phyloP scores from a whole-genome alignment of 2,888 invertebrate genomes.

The Ormia ochracea region DNA sequence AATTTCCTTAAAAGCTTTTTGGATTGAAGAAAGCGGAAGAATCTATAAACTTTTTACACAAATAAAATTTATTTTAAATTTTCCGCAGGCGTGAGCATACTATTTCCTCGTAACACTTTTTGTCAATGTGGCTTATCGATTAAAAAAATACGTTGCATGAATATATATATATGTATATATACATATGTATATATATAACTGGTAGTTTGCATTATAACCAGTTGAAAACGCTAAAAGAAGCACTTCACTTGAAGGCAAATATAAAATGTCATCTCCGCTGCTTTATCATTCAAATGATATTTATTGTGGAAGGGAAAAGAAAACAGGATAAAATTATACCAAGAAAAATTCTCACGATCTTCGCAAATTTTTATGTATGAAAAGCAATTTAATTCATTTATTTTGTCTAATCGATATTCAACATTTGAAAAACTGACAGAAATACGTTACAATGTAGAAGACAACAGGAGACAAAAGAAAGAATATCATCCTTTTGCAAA shows the following conservation, averaged over 20 bases:
- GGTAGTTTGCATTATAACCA: not conserved
- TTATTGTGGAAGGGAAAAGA: too few species aligned
- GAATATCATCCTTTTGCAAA: slow-evolving; percentile 46
- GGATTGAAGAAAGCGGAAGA: too few species aligned
- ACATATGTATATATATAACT: too few species aligned
- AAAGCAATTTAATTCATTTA: slow-evolving; percentile 4
- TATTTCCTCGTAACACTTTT: too few species aligned
- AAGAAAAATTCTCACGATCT: slow-evolving; percentile 51
- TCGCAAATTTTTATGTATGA: not conserved
- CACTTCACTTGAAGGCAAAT: not conserved
- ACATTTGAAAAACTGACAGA: slow-evolving; percentile 31
- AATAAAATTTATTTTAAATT: too few species aligned
- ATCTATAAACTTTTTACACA: too few species aligned
- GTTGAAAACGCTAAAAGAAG: not conserved
- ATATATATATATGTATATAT: too few species aligned
- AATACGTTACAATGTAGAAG: slow-evolving; percentile 44
- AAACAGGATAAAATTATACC: not conserved
- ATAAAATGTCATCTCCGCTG: slow-evolving; percentile 24
- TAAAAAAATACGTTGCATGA: too few species aligned
- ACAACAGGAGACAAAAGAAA: slow-evolving; percentile 21
- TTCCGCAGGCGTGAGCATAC: too few species aligned
- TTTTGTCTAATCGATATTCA: slow-evolving; percentile 57
- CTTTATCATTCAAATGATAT: slow-evolving; percentile 23
- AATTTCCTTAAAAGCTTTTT: too few species aligned
- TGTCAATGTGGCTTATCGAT: too few species aligned